Percentiles rank a stretch among this genome's conserved stretches.
These are phyloP conservation scores for Rhynchophorus ferrugineus DNA, from an alignment of 1,140 invertebrate species.

Conservation along the genomic window DNA sequence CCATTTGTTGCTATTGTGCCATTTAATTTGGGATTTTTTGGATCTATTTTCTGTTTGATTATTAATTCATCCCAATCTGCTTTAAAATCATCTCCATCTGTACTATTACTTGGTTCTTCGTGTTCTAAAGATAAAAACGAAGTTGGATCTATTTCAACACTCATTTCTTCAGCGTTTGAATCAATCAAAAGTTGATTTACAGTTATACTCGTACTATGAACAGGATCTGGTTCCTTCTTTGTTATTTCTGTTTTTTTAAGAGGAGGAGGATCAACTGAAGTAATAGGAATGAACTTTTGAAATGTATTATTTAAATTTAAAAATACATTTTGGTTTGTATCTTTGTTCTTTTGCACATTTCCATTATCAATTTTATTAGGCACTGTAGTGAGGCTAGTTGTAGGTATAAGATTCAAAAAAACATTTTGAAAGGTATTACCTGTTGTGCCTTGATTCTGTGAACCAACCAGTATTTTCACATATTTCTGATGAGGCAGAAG, in stretches of 20 bases:
- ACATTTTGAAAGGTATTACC: constrained; percentile 32
- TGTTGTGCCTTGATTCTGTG: constrained; percentile 27
- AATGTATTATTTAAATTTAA: constrained; percentile 34
- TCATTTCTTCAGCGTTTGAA: constrained; percentile 35
- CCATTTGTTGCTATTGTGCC: constrained; percentile 1
- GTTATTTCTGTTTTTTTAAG: constrained; percentile 7
- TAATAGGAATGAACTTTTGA: constrained; percentile 31
- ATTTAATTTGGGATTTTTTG: constrained; percentile 22
- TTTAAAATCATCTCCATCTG: constrained; percentile 23
- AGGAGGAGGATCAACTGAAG: constrained; percentile 12
- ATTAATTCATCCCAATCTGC: constrained; percentile 34
- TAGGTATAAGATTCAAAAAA: constrained; percentile 35
- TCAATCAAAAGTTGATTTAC: constrained; percentile 29
- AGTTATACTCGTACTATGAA: constrained; percentile 14
- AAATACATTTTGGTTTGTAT: constrained; percentile 36
- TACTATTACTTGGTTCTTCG: constrained; percentile 18
- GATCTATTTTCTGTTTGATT: constrained; percentile 26
- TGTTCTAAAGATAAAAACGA: constrained; percentile 28
- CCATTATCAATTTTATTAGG: constrained; percentile 2
- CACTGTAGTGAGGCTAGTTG: constrained; percentile 18
- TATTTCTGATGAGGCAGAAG: constrained; percentile 33
- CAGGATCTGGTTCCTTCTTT: constrained; percentile 11
- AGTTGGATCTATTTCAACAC: constrained; percentile 35
- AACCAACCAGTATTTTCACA: constrained; percentile 31
- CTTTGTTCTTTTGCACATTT: constrained; percentile 22